These are phyloP conservation scores for Chrysodeixis includens DNA, from an alignment of 2,888 invertebrate genomes.

Conservation along the genomic window DNA sequence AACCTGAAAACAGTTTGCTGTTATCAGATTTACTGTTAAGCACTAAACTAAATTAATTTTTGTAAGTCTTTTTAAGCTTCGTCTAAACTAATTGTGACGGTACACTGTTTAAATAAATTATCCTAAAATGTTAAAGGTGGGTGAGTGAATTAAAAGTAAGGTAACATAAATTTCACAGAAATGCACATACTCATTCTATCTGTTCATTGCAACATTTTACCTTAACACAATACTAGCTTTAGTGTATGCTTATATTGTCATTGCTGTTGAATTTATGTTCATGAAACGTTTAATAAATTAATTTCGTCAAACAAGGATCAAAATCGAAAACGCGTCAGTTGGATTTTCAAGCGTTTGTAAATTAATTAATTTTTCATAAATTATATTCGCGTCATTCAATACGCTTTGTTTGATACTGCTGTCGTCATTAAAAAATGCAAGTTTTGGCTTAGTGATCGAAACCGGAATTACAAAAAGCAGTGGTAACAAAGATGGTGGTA, in stretches of 20 bases:
- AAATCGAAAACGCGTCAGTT: not conserved
- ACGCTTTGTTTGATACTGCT: not conserved
- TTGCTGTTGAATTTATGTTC: not conserved
- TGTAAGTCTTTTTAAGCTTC: not conserved
- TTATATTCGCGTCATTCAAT: not conserved
- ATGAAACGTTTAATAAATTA: not conserved
- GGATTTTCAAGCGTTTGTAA: constrained; percentile 4
- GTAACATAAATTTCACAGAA: not conserved
- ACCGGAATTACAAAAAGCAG: not conserved
- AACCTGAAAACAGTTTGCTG: not conserved
- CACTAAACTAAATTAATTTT: not conserved
- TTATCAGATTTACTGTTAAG: not conserved
- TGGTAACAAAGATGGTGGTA: not conserved
- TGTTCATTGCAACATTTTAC: not conserved
- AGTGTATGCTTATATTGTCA: not conserved
- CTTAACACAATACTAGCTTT: not conserved
- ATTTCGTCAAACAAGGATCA: not conserved
- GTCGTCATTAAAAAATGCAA: not conserved
- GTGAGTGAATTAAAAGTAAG: not conserved
- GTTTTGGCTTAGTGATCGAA: not conserved
- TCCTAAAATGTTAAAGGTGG: not conserved
- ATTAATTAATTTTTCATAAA: not conserved
- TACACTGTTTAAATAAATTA: not conserved
- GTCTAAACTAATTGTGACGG: not conserved
- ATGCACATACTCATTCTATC: not conserved